Evolutionary conservation across 2,888 invertebrate genomes (phyloP).

Genomic region (Microplitis manilae): DNA sequence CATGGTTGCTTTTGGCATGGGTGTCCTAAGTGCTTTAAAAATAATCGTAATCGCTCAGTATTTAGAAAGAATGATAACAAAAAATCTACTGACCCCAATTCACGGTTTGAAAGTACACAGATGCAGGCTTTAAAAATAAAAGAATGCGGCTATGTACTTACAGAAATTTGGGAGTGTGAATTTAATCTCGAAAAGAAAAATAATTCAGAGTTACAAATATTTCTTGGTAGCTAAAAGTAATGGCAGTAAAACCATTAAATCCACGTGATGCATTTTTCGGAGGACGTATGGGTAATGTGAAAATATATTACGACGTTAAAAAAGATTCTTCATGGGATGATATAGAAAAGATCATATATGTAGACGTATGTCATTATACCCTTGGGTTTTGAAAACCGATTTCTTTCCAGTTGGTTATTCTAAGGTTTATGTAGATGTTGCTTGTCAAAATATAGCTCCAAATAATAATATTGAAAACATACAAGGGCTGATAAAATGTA

Average conservation of each 20-base stretch:
- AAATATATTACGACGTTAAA: constrained; percentile 36
- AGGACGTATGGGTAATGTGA: constrained; percentile 54
- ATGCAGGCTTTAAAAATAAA: not conserved
- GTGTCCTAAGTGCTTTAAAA: not conserved
- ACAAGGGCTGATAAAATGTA: constrained; percentile 53
- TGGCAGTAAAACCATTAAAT: constrained; percentile 14
- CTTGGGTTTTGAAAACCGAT: constrained; percentile 53
- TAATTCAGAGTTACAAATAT: constrained; percentile 2
- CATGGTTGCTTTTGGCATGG: not conserved
- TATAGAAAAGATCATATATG: constrained; percentile 31
- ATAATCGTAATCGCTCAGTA: not conserved
- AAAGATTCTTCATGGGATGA: not conserved
- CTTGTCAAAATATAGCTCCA: constrained; percentile 34
- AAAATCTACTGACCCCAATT: not conserved
- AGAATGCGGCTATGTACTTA: constrained; percentile 19
- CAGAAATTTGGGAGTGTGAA: constrained; percentile 44
- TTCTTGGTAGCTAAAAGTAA: constrained; percentile 12
- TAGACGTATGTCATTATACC: constrained; percentile 42
- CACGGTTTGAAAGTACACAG: not conserved
- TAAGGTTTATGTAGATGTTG: constrained; percentile 42
- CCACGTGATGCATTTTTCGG: constrained; percentile 54
- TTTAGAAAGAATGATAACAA: not conserved
- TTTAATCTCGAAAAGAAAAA: constrained; percentile 28
- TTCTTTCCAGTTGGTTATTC: constrained; percentile 60
- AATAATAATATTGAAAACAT: constrained; percentile 22